A percentile compares a stretch with the other conserved stretches of the same genome.
These are phyloP conservation scores for Manis crassicaudata DNA, from an alignment of 2,797 vertebrate species.

Conservation along the genomic window DNA sequence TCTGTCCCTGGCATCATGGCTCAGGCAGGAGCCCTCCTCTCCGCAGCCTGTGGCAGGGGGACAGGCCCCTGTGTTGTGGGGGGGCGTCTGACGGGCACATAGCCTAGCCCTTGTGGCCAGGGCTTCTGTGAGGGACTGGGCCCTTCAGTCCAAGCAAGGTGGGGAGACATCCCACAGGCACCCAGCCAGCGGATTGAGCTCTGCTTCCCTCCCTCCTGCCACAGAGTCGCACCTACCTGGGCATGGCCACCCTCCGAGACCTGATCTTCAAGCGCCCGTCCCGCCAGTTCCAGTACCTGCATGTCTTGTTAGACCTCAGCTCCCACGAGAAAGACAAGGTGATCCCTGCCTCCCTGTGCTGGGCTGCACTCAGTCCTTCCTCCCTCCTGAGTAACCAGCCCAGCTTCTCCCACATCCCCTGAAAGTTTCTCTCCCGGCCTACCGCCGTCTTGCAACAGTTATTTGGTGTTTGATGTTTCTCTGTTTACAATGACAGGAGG, in stretches of 20 bases:
- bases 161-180: background rate
- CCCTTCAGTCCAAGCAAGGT: background rate
- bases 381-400: background rate
- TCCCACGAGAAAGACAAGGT: slow-evolving; percentile 98
- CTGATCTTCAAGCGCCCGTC: slow-evolving; percentile 94
- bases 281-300: slow-evolving; percentile 96
- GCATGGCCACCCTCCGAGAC: slow-evolving; percentile 96
- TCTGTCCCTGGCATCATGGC: accelerated
- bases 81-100: background rate
- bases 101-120: background rate
- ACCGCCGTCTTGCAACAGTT: too few relatives aligned
- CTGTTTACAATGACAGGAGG: background rate
- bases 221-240: slow-evolving; percentile 95
- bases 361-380: background rate
- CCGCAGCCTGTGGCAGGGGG: background rate
- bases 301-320: slow-evolving; percentile 95
- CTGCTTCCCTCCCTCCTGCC: background rate
- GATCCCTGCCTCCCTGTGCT: accelerated
- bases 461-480: too few relatives aligned
- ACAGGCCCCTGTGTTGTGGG: background rate
- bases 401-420: background rate
- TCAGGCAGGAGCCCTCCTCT: too few relatives aligned
- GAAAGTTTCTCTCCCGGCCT: background rate
- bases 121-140: background rate
- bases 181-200: background rate